These are phyloP conservation scores for Nysson spinosus DNA, from an alignment of 2,888 invertebrate genomes.

Conservation along the genomic window DNA sequence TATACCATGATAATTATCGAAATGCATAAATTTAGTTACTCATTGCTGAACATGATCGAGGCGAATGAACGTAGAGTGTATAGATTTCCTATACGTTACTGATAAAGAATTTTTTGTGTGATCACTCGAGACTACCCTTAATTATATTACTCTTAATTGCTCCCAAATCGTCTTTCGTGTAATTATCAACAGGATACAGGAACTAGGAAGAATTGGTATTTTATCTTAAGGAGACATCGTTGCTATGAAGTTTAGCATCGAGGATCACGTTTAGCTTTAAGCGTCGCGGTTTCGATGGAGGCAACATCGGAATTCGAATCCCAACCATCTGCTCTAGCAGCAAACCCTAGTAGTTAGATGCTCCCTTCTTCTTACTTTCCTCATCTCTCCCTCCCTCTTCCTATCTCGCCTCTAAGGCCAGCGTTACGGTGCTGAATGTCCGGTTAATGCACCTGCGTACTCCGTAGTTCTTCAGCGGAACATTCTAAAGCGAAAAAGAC, in stretches of 20 bases:
- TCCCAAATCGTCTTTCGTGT: too few species aligned
- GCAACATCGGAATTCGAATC: constrained; percentile 57
- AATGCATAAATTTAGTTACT: background rate
- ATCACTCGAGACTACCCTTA: too few species aligned
- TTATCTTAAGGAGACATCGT: constrained; percentile 31
- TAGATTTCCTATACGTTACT: too few species aligned
- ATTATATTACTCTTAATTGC: too few species aligned
- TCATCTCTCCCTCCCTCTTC: constrained; percentile 17
- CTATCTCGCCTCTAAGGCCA: constrained; percentile 46
- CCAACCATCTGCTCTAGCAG: constrained; percentile 59
- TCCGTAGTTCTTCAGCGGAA: constrained; percentile 67
- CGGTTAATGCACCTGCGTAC: constrained; percentile 75
- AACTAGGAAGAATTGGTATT: constrained; percentile 34
- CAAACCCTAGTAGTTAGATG: constrained; percentile 51
- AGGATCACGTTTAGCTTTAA: constrained; percentile 32
- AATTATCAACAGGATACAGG: too few species aligned
- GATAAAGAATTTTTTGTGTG: too few species aligned
- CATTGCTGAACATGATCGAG: too few species aligned
- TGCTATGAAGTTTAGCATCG: constrained; percentile 7
- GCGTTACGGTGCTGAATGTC: constrained; percentile 72
- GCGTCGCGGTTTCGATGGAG: constrained; percentile 53
- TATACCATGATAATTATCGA: background rate
- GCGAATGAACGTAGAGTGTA: too few species aligned
- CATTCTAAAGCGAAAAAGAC: constrained; percentile 47
- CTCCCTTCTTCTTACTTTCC: constrained; percentile 18